phyloP scores from a whole-genome alignment of 1,140 invertebrate genomes.

The Potamilus streckersoni region DNA sequence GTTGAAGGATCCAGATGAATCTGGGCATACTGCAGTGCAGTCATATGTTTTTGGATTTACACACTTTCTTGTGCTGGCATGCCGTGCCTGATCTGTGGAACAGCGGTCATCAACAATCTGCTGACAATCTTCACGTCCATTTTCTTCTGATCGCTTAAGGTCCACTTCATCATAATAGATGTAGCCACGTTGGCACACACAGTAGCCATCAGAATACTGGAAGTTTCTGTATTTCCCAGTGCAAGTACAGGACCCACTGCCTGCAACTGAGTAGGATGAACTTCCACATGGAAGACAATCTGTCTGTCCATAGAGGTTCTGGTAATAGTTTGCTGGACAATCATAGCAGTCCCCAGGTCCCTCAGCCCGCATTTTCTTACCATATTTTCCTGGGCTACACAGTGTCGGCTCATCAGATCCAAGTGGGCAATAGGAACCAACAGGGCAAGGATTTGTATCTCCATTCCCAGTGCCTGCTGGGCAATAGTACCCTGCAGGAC shows the following conservation, averaged over 20 bases:
- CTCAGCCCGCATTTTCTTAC: constrained; percentile 36
- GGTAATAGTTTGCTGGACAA: constrained; percentile 55
- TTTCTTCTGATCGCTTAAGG: constrained; percentile 29
- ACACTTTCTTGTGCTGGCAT: constrained; percentile 44
- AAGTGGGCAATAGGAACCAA: constrained; percentile 60
- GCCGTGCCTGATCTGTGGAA: constrained; percentile 38
- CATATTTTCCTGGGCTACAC: constrained; percentile 56
- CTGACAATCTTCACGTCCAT: constrained; percentile 59
- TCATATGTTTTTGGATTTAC: constrained; percentile 36
- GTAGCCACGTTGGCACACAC: constrained; percentile 55
- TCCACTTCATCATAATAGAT: constrained; percentile 61
- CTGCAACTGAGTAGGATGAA: constrained; percentile 39
- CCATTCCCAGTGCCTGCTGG: constrained; percentile 58
- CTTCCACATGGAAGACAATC: constrained; percentile 59
- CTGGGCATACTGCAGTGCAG: constrained; percentile 37
- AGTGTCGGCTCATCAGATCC: constrained; percentile 40
- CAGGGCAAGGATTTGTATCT: constrained; percentile 51
- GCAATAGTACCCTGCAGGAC: constrained; percentile 63
- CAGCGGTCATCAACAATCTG: constrained; percentile 53
- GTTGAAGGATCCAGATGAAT: constrained; percentile 14
- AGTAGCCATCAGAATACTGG: constrained; percentile 54
- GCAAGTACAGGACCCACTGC: constrained; percentile 52
- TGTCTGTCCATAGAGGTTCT: constrained; percentile 43
- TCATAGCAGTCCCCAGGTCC: constrained; percentile 44
- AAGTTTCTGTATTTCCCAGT: constrained; percentile 54